phyloP scores from a whole-genome alignment of 2,888 invertebrate species.

The Apantesis nais region DNA sequence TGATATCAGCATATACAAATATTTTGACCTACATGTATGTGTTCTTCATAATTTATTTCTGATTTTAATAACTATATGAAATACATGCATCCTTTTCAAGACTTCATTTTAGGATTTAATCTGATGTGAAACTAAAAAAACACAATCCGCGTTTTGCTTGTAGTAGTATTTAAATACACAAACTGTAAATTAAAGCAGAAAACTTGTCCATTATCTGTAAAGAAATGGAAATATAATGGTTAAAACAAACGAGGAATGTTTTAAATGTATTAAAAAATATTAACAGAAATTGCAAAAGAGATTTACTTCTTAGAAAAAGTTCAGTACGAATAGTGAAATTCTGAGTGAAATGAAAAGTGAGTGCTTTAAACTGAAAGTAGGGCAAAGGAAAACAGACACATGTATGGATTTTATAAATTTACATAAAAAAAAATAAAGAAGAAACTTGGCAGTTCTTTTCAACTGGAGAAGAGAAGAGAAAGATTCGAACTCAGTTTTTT shows the following conservation, averaged over 20 bases:
- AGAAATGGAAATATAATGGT: too few relatives aligned
- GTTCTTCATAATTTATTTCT: too few relatives aligned
- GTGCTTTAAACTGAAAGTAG: conserved; percentile 12
- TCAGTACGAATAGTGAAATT: too few relatives aligned
- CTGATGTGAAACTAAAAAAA: too few relatives aligned
- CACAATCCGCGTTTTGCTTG: too few relatives aligned
- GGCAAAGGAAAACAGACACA: neutral
- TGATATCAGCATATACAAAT: too few relatives aligned
- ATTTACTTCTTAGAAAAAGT: conserved; percentile 21
- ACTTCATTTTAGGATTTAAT: neutral
- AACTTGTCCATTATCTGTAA: too few relatives aligned
- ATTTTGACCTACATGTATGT: too few relatives aligned
- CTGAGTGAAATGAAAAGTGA: too few relatives aligned
- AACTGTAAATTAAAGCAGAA: too few relatives aligned
- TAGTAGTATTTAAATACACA: neutral
- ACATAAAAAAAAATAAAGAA: neutral
- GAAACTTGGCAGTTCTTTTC: neutral
- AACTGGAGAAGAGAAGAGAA: neutral
- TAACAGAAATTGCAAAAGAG: neutral
- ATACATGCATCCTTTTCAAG: too few relatives aligned
- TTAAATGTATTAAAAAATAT: neutral
- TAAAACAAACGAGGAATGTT: neutral
- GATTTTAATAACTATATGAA: too few relatives aligned
- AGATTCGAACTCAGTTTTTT: neutral
- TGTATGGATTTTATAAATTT: neutral